Evolutionary conservation across 64 coral and sea anemone genomes (phyloP).

Genomic region (Trachythela sp.): DNA sequence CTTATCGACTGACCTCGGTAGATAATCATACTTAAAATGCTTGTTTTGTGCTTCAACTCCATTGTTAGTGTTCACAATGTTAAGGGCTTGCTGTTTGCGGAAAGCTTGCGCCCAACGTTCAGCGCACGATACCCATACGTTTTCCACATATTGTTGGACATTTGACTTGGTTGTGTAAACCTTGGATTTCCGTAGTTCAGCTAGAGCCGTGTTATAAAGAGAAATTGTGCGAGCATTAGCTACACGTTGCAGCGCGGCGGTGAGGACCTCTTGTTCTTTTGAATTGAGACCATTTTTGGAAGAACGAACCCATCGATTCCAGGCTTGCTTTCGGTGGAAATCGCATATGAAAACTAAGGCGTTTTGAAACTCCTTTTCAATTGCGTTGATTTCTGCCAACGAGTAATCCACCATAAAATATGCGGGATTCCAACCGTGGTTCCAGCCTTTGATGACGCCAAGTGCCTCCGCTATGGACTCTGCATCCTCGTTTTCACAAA

Average conservation of each 20-base stretch:
- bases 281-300: conserved; percentile 31
- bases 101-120: not conserved
- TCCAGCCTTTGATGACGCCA: conserved; percentile 17
- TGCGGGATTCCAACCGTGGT: conserved; percentile 41
- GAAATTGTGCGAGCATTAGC: conserved; percentile 9
- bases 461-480: not conserved
- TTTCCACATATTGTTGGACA: not conserved
- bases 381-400: conserved; percentile 47
- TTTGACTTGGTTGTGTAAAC: conserved; percentile 28
- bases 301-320: conserved; percentile 29
- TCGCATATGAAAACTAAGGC: conserved; percentile 49
- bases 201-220: conserved; percentile 8
- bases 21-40: conserved; percentile 14
- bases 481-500: not conserved
- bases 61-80: not conserved
- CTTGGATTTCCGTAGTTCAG: not conserved
- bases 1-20: not conserved
- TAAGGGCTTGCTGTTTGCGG: not conserved
- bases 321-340: conserved; percentile 38
- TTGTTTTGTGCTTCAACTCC: too few relatives aligned
- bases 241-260: conserved; percentile 13
- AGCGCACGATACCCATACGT: not conserved
- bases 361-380: conserved; percentile 37
- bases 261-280: conserved; percentile 31
- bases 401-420: conserved; percentile 57